Evolutionary conservation across 2,797 vertebrate genomes (phyloP).

Genomic region (Poeciliopsis paucimaculata): DNA sequence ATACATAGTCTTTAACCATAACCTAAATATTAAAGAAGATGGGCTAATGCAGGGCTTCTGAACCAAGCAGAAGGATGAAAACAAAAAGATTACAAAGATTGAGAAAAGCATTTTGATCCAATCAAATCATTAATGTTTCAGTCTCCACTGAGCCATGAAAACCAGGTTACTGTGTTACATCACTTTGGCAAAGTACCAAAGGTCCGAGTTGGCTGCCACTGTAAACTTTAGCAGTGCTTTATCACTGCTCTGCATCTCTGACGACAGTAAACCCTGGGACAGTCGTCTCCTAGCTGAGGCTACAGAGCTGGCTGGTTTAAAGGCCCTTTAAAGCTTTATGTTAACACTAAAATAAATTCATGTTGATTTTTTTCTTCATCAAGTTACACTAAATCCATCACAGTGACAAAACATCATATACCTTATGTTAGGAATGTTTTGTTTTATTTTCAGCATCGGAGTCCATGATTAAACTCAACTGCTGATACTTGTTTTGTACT

Average conservation of each 20-base stretch:
- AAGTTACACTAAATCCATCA: neutral
- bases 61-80: slow-evolving; percentile 6
- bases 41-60: neutral
- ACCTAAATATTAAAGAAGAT: neutral
- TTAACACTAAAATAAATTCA: neutral
- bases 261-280: neutral
- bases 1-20: neutral
- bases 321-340: neutral
- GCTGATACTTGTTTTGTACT: neutral
- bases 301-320: neutral
- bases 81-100: slow-evolving; percentile 42
- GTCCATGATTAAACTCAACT: neutral
- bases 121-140: slow-evolving; percentile 36
- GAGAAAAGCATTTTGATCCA: slow-evolving; percentile 35
- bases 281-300: neutral
- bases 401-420: neutral
- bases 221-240: neutral
- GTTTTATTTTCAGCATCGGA: neutral
- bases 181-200: slow-evolving; percentile 29
- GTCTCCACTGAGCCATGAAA: slow-evolving; percentile 27
- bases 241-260: neutral
- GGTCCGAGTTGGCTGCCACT: slow-evolving; percentile 16
- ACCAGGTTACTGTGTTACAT: slow-evolving; percentile 53
- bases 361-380: neutral
- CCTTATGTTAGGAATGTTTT: neutral